These are phyloP conservation scores for Netelia fuscicornis DNA, from an alignment of 2,888 invertebrate genomes.

Conservation along the genomic window DNA sequence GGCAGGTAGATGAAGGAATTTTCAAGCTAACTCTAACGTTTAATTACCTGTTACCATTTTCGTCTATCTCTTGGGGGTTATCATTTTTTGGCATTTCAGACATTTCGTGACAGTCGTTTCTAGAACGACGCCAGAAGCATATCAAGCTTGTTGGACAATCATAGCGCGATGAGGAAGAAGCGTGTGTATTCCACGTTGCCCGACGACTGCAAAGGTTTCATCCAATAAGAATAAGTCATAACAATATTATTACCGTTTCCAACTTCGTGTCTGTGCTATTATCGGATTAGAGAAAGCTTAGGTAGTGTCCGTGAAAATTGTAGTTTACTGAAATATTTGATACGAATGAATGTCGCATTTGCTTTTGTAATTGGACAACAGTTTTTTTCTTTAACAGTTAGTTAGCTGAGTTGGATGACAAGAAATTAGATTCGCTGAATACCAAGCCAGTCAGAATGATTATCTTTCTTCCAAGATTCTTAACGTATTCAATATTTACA, in stretches of 20 bases:
- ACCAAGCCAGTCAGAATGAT: no score
- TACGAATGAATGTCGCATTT: background rate
- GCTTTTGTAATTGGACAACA: background rate
- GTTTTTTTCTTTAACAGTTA: background rate
- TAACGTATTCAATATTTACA: no score
- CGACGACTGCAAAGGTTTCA: slow-evolving; percentile 79
- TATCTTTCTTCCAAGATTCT: no score
- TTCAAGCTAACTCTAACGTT: background rate
- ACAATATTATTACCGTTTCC: slow-evolving; percentile 66
- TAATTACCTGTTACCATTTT: slow-evolving; percentile 64
- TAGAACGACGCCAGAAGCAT: slow-evolving; percentile 76
- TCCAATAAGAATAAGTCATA: slow-evolving; percentile 77
- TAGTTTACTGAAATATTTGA: slow-evolving; percentile 16
- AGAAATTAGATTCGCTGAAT: background rate
- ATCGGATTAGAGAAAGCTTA: slow-evolving; percentile 39
- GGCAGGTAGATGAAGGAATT: no score
- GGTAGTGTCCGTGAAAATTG: background rate
- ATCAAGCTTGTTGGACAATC: slow-evolving; percentile 72
- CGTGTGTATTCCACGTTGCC: slow-evolving; percentile 72
- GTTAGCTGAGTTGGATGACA: background rate
- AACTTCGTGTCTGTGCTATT: slow-evolving; percentile 38
- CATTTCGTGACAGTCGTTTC: slow-evolving; percentile 64
- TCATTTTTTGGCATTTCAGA: slow-evolving; percentile 40
- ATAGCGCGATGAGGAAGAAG: slow-evolving; percentile 67
- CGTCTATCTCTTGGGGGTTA: slow-evolving; percentile 30